Conservation (phyloP, 2,888 invertebrate genomes). For the Geophilus truncorum region DNA sequence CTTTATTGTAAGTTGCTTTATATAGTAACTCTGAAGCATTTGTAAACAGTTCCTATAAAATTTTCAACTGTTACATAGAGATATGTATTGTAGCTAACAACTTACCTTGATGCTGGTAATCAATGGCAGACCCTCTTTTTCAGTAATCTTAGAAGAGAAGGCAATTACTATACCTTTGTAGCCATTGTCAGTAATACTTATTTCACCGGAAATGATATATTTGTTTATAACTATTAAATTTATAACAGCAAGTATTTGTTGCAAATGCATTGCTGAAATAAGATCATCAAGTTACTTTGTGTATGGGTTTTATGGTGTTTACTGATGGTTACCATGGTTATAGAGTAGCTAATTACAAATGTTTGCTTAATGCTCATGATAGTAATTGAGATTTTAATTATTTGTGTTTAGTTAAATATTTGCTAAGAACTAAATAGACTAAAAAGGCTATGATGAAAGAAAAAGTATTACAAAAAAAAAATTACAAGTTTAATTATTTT, state of each 20-base stretch:
- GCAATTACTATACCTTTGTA: neutral
- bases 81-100: neutral
- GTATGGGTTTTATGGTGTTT: neutral
- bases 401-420: too few species aligned
- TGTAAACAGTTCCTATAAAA: conserved; percentile 42
- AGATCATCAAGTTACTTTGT: neutral
- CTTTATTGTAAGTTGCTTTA: conserved; percentile 41
- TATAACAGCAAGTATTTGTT: neutral
- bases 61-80: too few species aligned
- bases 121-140: neutral
- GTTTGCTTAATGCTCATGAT: neutral
- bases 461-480: too few species aligned
- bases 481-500: too few species aligned
- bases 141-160: neutral
- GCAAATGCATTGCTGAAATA: neutral
- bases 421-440: too few species aligned
- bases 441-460: too few species aligned
- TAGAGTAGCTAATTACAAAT: neutral
- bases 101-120: conserved; percentile 15
- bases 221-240: neutral
- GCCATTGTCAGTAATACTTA: neutral
- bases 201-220: neutral
- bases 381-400: too few species aligned
- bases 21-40: conserved; percentile 43
- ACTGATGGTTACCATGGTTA: neutral